Conservation (phyloP, 2,797 vertebrate species). For the Streptopelia turtur region DNA sequence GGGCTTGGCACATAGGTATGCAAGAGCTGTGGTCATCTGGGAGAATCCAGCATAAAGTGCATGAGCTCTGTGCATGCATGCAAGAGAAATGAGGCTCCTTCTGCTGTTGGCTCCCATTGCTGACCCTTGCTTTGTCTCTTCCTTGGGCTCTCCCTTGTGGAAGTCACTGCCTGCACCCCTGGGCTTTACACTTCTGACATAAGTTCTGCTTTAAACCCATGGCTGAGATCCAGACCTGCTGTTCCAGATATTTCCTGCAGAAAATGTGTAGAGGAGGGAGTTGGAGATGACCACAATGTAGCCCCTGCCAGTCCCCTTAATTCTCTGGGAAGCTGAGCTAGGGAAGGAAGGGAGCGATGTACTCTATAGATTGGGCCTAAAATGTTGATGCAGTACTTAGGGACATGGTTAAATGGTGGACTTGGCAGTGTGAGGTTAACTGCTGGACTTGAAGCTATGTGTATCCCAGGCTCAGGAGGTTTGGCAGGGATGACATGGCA, state of each 20-base stretch:
- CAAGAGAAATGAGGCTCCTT: background rate
- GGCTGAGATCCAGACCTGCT: background rate
- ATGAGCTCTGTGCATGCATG: background rate
- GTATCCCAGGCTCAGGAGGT: background rate
- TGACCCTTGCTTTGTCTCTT: background rate
- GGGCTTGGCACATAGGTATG: background rate
- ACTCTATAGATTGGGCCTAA: background rate
- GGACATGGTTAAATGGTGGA: too few relatives aligned
- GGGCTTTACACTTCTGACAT: background rate
- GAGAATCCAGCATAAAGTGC: background rate
- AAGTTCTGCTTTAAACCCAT: background rate
- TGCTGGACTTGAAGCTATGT: background rate
- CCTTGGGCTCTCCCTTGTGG: background rate
- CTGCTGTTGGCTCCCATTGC: rapidly evolving
- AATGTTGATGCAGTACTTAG: background rate
- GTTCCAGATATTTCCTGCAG: background rate
- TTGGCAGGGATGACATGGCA: background rate
- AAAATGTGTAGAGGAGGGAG: background rate
- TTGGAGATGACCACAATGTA: background rate
- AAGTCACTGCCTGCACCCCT: background rate
- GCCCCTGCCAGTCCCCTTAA: background rate
- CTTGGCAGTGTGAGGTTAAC: too few relatives aligned
- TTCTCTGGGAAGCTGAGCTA: background rate
- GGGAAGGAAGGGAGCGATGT: background rate
- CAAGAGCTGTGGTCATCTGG: background rate